Conservation (phyloP, 23 tunicate species). For the Phallusia fumigata region DNA sequence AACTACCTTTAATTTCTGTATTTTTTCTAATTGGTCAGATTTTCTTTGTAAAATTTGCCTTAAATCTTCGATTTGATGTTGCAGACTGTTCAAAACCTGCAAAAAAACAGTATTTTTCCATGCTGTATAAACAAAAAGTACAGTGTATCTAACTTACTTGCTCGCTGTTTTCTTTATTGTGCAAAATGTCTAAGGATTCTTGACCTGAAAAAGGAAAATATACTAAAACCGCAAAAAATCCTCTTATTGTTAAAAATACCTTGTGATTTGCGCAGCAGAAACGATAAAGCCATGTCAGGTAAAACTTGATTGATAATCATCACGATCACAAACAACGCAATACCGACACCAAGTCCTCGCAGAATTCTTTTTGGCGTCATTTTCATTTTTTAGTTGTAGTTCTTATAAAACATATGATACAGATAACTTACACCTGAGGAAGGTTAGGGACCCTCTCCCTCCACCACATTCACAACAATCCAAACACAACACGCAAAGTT, state of each 20-base stretch:
- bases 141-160: background rate
- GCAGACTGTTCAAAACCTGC: background rate
- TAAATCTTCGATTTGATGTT: background rate
- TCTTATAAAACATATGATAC: no score
- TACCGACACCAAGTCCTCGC: background rate
- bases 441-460: no score
- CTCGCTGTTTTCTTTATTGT: background rate
- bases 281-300: background rate
- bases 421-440: no score
- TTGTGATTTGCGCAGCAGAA: background rate
- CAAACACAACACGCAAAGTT: no score
- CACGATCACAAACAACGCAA: background rate
- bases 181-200: background rate
- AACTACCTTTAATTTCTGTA: background rate
- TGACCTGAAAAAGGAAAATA: background rate
- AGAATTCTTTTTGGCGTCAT: background rate
- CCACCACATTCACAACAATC: no score
- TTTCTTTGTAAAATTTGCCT: background rate
- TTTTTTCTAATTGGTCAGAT: background rate
- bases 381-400: background rate
- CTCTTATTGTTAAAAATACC: background rate
- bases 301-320: background rate
- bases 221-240: background rate
- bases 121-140: background rate
- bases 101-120: background rate